A percentile compares a stretch with the other conserved stretches of the same genome.
phyloP scores from a whole-genome alignment of 2,113 vertebrate genomes.

The Petromus typicus region DNA sequence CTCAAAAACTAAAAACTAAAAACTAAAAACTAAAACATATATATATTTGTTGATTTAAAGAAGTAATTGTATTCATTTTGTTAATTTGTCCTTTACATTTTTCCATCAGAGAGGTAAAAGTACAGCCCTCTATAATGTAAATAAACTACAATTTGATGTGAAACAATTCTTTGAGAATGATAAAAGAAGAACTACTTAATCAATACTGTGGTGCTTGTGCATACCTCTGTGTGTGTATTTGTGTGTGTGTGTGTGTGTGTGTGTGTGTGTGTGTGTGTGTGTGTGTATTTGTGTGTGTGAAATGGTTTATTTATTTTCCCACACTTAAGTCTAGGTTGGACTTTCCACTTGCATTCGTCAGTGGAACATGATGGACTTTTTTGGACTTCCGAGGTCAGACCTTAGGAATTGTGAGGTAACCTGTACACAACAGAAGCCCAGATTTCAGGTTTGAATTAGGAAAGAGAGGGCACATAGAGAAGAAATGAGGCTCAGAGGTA shows the following conservation, averaged over 20 bases:
- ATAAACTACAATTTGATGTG: neutral
- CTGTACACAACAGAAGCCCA: neutral
- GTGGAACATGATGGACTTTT: neutral
- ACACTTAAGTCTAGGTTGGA: neutral
- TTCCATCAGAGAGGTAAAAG: neutral
- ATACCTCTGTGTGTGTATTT: neutral
- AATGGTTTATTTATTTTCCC: neutral
- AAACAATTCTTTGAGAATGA: neutral
- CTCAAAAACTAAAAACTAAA: too few species aligned
- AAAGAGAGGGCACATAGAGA: neutral
- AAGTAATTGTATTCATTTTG: neutral
- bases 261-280: neutral
- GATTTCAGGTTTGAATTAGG: neutral
- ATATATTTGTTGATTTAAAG: neutral
- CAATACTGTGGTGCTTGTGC: neutral
- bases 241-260: neutral
- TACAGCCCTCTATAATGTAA: neutral
- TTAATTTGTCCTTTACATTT: neutral
- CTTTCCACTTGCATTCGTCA: neutral
- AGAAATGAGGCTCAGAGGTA: neutral
- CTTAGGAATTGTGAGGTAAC: neutral
- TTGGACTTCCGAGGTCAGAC: neutral
- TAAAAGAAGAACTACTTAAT: neutral
- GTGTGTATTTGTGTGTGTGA: neutral
- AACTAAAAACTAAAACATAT: too few species aligned